phyloP scores from a whole-genome alignment of 1,140 invertebrate species.

The Trichonephila clavipes region DNA sequence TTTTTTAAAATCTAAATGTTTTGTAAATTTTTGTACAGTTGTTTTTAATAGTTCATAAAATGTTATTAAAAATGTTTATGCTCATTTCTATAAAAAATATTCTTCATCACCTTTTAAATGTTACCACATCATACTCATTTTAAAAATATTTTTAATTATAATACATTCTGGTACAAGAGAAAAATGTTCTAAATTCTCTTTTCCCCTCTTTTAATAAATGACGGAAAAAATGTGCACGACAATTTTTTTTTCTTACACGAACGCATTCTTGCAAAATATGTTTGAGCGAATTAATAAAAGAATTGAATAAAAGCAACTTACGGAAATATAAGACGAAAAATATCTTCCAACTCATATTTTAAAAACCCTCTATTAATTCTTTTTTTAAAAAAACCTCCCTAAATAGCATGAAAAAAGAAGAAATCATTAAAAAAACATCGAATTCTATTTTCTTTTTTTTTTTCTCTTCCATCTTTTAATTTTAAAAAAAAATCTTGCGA shows the following conservation, averaged over 20 bases:
- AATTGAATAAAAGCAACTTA: background rate
- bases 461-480: background rate
- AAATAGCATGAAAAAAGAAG: background rate
- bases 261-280: background rate
- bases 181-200: background rate
- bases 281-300: background rate
- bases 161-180: background rate
- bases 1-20: no score
- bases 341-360: constrained; percentile 7
- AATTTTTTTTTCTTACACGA: background rate
- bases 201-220: background rate
- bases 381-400: background rate
- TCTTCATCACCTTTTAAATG: no score
- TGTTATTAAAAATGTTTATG: no score
- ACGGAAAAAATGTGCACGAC: background rate
- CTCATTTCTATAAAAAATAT: no score
- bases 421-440: background rate
- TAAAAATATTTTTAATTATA: no score
- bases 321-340: background rate
- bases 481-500: background rate
- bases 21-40: no score
- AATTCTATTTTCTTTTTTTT: background rate
- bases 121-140: no score
- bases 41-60: no score
- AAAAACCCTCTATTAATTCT: background rate